Conservation (phyloP, 2,888 invertebrate genomes). For the Azorinus chamasolen region DNA sequence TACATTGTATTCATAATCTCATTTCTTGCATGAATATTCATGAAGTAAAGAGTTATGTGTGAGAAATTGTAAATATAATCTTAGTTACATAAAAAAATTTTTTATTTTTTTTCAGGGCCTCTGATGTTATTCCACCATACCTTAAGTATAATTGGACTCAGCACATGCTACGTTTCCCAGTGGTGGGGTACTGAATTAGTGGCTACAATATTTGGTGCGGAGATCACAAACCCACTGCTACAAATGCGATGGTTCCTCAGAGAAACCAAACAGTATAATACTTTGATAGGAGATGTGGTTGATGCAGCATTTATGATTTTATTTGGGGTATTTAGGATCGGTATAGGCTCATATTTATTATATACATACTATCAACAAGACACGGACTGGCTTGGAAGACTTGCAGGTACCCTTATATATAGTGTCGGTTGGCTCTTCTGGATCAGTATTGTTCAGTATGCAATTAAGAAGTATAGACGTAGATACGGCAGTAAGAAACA, state of each 20-base stretch:
- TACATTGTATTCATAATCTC: no score
- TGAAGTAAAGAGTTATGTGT: no score
- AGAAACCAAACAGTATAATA: conserved; percentile 73
- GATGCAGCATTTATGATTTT: conserved; percentile 82
- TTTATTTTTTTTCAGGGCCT: conserved; percentile 72
- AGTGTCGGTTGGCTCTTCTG: conserved; percentile 83
- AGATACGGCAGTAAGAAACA: conserved; percentile 32
- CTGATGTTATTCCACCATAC: conserved; percentile 85
- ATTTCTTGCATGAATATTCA: no score
- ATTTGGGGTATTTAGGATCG: conserved; percentile 82
- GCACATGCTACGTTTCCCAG: conserved; percentile 71
- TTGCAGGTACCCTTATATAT: conserved; percentile 83
- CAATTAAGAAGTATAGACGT: conserved; percentile 76
- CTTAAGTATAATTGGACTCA: conserved; percentile 81
- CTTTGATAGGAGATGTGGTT: conserved; percentile 76
- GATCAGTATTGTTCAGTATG: conserved; percentile 81
- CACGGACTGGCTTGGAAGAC: conserved; percentile 77
- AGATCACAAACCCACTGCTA: conserved; percentile 85
- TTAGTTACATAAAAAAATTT: no score
- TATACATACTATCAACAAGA: conserved; percentile 78
- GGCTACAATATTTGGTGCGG: conserved; percentile 84
- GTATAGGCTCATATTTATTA: conserved; percentile 79
- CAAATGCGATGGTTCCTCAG: conserved; percentile 85
- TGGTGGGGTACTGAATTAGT: conserved; percentile 84
- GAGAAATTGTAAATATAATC: no score